Evolutionary conservation across 2,113 vertebrate genomes (phyloP).

Genomic region (Pollimyrus isidori): DNA sequence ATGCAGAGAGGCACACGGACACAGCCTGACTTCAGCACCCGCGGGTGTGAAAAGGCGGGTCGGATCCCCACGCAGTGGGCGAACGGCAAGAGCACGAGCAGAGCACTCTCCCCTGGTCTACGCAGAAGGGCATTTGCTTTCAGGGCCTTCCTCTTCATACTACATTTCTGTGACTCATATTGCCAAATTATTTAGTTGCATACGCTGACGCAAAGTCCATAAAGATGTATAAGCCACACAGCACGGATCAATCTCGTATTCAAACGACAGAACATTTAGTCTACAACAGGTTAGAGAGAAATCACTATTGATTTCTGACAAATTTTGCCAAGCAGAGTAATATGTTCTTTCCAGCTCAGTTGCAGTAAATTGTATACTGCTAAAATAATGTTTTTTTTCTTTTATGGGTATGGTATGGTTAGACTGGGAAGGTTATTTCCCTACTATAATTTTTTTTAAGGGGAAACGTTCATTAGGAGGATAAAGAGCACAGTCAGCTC

Average conservation of each 20-base stretch:
- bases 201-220: background rate
- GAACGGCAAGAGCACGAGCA: background rate
- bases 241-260: background rate
- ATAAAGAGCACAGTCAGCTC: background rate
- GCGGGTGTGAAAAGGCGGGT: background rate
- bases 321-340: background rate
- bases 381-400: background rate
- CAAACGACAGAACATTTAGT: background rate
- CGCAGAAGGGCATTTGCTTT: background rate
- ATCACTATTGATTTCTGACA: background rate
- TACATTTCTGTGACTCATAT: background rate
- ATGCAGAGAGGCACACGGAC: conserved; percentile 12
- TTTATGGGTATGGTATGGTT: background rate
- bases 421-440: background rate
- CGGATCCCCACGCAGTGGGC: background rate
- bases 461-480: background rate
- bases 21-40: background rate
- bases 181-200: background rate
- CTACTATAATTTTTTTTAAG: background rate
- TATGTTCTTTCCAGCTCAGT: background rate
- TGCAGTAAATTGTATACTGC: background rate
- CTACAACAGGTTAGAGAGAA: background rate
- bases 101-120: background rate
- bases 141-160: background rate
- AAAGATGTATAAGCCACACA: background rate